A percentile compares a stretch with the other conserved stretches of the same genome.
Conservation (phyloP, 2,888 invertebrate species). For the Conops quadrifasciatus region DNA sequence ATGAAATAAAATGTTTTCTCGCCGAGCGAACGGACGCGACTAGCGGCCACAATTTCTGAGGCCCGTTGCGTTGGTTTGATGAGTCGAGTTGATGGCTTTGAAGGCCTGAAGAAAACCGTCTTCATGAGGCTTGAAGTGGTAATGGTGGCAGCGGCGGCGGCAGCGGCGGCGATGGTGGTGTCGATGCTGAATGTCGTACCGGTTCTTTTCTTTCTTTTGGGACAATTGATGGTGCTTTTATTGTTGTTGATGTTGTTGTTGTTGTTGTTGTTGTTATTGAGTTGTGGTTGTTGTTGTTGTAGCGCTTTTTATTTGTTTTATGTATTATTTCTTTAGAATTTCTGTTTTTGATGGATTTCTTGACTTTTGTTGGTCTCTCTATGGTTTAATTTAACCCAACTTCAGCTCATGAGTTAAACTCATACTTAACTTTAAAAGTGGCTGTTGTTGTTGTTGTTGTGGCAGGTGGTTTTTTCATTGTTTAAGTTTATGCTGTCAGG, state of each 20-base stretch:
- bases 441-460: slow-evolving; percentile 30
- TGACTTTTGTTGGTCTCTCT: slow-evolving; percentile 7
- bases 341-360: slow-evolving; percentile 24
- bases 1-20: slow-evolving; percentile 65
- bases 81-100: slow-evolving; percentile 39
- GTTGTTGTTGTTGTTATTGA: slow-evolving; percentile 21
- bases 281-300: slow-evolving; percentile 15
- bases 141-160: too few relatives aligned
- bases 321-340: slow-evolving; percentile 22
- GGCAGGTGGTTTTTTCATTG: not conserved
- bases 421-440: slow-evolving; percentile 14
- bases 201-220: slow-evolving; percentile 26
- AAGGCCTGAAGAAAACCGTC: not conserved
- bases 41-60: slow-evolving; percentile 15
- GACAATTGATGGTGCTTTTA: slow-evolving; percentile 12
- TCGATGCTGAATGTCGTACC: not conserved
- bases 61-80: slow-evolving; percentile 25
- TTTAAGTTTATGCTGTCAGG: not conserved
- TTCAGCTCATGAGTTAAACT: slow-evolving; percentile 17
- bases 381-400: slow-evolving; percentile 18
- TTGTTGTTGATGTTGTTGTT: slow-evolving; percentile 32
- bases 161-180: too few relatives aligned
- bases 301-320: slow-evolving; percentile 19
- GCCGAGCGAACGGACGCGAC: slow-evolving; percentile 16
- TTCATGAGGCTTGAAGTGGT: not conserved